phyloP scores from a whole-genome alignment of 2,888 invertebrate genomes.

The Nebria brevicollis region DNA sequence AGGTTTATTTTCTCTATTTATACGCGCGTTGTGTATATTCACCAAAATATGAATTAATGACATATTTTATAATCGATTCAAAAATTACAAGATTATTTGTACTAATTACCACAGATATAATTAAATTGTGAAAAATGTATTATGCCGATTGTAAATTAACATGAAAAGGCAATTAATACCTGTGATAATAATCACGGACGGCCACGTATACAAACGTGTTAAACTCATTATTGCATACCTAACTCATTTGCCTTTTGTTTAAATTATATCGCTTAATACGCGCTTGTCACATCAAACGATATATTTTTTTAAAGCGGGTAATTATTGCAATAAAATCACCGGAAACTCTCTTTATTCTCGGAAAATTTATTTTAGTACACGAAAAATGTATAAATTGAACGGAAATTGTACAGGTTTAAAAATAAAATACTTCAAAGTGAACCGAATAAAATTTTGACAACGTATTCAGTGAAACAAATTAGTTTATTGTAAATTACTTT shows the following conservation, averaged over 20 bases:
- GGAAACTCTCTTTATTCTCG: background rate
- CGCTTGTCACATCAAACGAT: background rate
- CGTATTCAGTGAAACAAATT: too few species aligned
- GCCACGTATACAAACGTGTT: background rate
- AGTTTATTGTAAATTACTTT: too few species aligned
- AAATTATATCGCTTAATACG: background rate
- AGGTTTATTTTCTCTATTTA: too few species aligned
- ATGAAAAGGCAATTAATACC: conserved; percentile 17
- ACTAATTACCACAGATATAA: background rate
- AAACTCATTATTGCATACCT: background rate
- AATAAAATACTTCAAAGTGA: too few species aligned
- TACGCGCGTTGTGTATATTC: too few species aligned
- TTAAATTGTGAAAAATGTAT: background rate
- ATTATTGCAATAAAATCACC: background rate
- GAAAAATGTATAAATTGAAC: too few species aligned
- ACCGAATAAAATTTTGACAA: too few species aligned
- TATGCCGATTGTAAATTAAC: background rate
- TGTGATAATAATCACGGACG: background rate
- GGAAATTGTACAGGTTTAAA: too few species aligned
- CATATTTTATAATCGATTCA: background rate
- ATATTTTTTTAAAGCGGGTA: background rate
- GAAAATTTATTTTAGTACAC: background rate
- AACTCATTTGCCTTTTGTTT: background rate
- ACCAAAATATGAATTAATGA: background rate
- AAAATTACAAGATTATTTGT: background rate